These are phyloP conservation scores for Drosophila ironensis DNA, from an alignment of 1,140 invertebrate genomes.

Conservation along the genomic window DNA sequence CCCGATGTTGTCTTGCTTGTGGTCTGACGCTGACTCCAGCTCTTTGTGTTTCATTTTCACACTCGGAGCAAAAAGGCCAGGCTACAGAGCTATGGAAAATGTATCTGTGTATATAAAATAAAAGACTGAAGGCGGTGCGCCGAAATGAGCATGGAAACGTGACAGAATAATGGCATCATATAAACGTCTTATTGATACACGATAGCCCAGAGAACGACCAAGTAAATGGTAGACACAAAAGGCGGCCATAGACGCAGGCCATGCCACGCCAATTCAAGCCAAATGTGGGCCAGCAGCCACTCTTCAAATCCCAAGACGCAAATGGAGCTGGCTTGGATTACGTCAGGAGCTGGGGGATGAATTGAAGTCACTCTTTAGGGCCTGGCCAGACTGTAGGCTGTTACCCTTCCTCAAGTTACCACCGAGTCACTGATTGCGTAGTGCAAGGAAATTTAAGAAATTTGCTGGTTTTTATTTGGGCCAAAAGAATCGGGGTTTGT, in stretches of 20 bases:
- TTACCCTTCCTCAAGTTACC: too few relatives aligned
- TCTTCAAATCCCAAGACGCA: constrained; percentile 7
- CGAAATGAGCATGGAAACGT: constrained; percentile 60
- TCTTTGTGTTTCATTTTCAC: constrained; percentile 11
- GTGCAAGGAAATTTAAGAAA: too few relatives aligned
- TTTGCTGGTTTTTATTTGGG: too few relatives aligned
- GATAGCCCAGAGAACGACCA: constrained; percentile 22
- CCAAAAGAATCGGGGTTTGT: too few relatives aligned
- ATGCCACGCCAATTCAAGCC: too few relatives aligned
- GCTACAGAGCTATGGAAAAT: constrained; percentile 42
- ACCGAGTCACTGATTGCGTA: too few relatives aligned
- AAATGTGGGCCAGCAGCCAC: constrained; percentile 20
- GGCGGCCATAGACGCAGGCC: constrained; percentile 5
- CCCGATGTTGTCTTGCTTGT: neutral
- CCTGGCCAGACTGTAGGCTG: too few relatives aligned
- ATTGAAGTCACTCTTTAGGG: neutral
- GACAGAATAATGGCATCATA: constrained; percentile 70
- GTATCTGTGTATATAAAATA: too few relatives aligned
- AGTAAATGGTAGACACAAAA: constrained; percentile 34
- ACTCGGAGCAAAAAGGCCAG: constrained; percentile 22
- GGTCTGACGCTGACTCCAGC: neutral
- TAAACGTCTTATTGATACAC: constrained; percentile 59
- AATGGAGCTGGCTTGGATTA: constrained; percentile 20
- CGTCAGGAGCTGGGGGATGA: neutral
- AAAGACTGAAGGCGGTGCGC: neutral